Evolutionary conservation across 2,888 invertebrate genomes (phyloP), one percentile per base, ranked within the genome.

Genomic region (Mimas tiliae): DNA sequence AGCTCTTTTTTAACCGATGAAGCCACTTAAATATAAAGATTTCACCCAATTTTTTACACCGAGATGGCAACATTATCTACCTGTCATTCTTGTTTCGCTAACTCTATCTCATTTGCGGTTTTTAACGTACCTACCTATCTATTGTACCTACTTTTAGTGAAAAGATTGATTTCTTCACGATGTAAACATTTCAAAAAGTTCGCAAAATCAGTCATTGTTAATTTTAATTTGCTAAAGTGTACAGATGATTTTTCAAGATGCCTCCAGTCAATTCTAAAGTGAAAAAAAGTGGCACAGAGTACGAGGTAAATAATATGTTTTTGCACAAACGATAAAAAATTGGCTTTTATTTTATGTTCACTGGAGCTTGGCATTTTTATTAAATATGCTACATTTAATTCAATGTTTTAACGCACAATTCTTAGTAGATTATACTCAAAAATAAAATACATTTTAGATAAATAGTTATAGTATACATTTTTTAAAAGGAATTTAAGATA

Each of bases 241-340:
- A 50, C 58, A 48, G 14, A 12, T 53, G 65, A 34, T 58, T 48
- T 33, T 66, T 53, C 72, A 86, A 74, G 67, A 93, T 93, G 93
- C 93, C 93, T 75, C 93, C 93, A 72, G 86, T 93, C 65, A 93
- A 92, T 82, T 90, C 92, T 67, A 93, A 93, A 79, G 79, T 84
- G 70, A 92, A 91, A 81, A 92, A 93, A 85, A 84, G 86, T 83
- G 89, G 90, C 77, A 87, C 90, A 78, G 92, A 93, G 77, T 93
- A 93, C 73, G 92, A 93, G 92, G 93, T 93, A 89, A 88, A 82
- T 80, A 81, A 68, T 70, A 11, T 42, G 69, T 70, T 68, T 68
- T 50, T 51, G 42, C 21, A 62, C 65, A 67, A 21, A 48, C 48
- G 58, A 38, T 55, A 48, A 16, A 34, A 65, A 58, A 65, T 48